phyloP scores from a whole-genome alignment of 2,888 invertebrate genomes.

The Standfussiana lucernea region DNA sequence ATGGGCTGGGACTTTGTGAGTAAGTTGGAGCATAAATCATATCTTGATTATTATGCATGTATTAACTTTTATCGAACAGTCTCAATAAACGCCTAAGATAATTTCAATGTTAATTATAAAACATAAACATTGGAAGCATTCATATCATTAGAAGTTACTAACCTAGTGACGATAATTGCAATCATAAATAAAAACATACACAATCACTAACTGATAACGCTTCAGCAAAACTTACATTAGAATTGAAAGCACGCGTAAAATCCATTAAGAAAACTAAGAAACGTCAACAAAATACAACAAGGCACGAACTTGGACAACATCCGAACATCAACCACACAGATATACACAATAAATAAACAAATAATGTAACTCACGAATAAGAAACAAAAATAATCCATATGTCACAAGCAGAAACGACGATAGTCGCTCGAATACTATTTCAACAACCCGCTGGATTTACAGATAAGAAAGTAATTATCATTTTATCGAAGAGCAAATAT shows the following conservation, averaged over 20 bases:
- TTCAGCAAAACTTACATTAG: conserved; percentile 14
- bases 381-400: conserved; percentile 76
- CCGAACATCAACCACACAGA: conserved; percentile 31
- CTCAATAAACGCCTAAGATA: not conserved
- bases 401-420: conserved; percentile 67
- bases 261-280: conserved; percentile 29
- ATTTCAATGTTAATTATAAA: conserved; percentile 5
- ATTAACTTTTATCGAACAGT: conserved; percentile 11
- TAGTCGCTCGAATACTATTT: conserved; percentile 69
- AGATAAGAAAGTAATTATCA: conserved; percentile 66
- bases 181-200: conserved; percentile 57
- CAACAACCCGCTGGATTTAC: conserved; percentile 40
- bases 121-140: conserved; percentile 25
- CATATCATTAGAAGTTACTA: conserved; percentile 4
- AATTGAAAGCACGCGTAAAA: conserved; percentile 39
- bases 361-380: conserved; percentile 68
- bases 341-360: conserved; percentile 62
- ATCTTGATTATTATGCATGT: conserved; percentile 20
- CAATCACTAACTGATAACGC: conserved; percentile 50
- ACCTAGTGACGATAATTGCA: conserved; percentile 22
- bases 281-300: conserved; percentile 33
- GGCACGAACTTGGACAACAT: conserved; percentile 43
- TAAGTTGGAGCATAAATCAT: not conserved
- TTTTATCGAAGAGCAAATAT: conserved; percentile 61
- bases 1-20: not conserved